Evolutionary conservation across 2,113 vertebrate species (phyloP).

Genomic region (Trochalopteron elliotii): DNA sequence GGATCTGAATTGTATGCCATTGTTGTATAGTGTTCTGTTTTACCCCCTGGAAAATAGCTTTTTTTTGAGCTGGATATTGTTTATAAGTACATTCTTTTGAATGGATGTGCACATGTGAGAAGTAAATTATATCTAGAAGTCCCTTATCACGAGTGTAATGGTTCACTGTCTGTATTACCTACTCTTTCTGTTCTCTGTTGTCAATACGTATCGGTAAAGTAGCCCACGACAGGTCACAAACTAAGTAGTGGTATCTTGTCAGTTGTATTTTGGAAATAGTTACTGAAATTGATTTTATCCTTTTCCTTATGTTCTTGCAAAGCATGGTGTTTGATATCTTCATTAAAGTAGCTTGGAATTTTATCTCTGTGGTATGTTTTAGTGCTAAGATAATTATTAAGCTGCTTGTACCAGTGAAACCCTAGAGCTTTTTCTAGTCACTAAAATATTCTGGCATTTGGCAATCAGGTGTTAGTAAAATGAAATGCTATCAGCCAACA

Average conservation of each 20-base stretch:
- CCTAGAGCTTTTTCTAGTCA: background rate
- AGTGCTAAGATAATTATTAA: background rate
- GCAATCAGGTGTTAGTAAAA: background rate
- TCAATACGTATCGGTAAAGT: background rate
- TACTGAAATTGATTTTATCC: background rate
- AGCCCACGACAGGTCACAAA: background rate
- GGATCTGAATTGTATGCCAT: conserved; percentile 45
- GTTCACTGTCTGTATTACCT: background rate
- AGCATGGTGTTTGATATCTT: background rate
- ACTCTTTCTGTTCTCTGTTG: background rate
- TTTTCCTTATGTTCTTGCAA: background rate
- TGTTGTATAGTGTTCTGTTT: background rate
- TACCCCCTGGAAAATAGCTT: background rate
- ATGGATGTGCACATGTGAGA: background rate
- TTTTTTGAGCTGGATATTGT: background rate
- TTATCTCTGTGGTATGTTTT: background rate
- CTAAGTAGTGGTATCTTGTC: background rate
- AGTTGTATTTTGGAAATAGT: background rate
- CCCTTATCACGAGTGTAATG: background rate
- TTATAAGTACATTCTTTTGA: background rate
- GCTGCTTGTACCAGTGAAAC: background rate
- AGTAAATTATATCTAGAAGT: background rate
- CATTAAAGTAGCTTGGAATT: background rate
- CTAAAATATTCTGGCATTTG: background rate
- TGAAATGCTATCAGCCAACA: background rate